Conservation (phyloP, 2,113 vertebrate species). For the Hippocampus abdominalis region DNA sequence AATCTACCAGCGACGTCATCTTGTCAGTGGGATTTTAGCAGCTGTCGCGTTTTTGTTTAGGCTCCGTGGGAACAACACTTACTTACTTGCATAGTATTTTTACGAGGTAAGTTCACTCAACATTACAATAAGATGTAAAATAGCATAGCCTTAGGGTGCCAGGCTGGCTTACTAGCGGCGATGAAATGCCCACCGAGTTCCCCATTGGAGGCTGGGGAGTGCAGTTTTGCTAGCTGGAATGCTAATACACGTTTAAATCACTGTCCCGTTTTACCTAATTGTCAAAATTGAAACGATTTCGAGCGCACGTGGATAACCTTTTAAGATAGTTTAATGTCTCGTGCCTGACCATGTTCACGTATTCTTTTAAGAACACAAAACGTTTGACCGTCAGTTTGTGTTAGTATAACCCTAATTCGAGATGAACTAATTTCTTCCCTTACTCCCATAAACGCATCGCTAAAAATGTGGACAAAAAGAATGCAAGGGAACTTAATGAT, state of each 20-base stretch:
- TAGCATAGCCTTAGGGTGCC: neutral
- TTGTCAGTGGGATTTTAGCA: slow-evolving; percentile 41
- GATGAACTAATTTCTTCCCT: neutral
- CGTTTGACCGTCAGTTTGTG: neutral
- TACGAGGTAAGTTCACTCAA: slow-evolving; percentile 40
- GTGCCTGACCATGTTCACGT: too few relatives aligned
- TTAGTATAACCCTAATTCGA: neutral
- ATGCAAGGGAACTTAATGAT: too few relatives aligned
- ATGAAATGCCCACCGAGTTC: neutral
- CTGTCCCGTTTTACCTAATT: neutral
- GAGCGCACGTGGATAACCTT: neutral
- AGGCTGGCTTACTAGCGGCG: neutral
- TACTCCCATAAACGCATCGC: neutral
- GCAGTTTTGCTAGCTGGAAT: slow-evolving; percentile 16
- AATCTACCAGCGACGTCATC: slow-evolving; percentile 34
- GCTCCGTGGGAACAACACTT: slow-evolving; percentile 20
- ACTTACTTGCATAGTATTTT: neutral
- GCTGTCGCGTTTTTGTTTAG: slow-evolving; percentile 43
- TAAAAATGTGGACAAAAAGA: neutral
- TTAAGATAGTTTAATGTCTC: too few relatives aligned
- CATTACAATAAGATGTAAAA: neutral
- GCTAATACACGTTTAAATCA: slow-evolving; percentile 25
- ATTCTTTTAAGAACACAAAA: neutral
- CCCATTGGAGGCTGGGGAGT: neutral
- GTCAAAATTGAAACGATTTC: neutral